Evolutionary conservation across 2,797 vertebrate species (phyloP), one percentile per base, ranked within the genome.

Genomic region (Danio aesculapii): DNA sequence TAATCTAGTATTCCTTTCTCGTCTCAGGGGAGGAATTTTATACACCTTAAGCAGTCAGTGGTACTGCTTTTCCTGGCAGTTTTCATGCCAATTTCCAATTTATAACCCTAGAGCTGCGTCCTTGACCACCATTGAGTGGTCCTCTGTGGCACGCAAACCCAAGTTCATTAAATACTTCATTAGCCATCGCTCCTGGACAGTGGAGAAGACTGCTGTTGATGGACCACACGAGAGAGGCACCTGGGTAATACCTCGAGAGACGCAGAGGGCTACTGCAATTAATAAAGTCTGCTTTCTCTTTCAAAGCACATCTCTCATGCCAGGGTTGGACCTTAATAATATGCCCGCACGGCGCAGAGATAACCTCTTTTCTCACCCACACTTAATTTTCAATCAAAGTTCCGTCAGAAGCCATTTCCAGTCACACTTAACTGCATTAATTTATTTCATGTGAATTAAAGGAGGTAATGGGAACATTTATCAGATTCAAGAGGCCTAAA

Each of bases 381-480:
- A 68, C 76, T 79, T 88, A 83, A 87, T 87, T 88, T 86, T 84
- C 86, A 88, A 88, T 89, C 88, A 85, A 78, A 74, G 76, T 79
- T 85, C 82, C 68, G 67, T 78, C 87, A 77, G 67, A 71, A 74
- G 71, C 77, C 81, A 77, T 85, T 85, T 81, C 79, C 82, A 62
- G 81, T 83, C 80, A 79, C 88, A 85, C 73, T 88, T 85, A 70
- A 88, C 62, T 76, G 79, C 72, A 41, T 83, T 84, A 72, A 87
- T 83, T 86, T 80, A 84, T 87, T 87, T 86, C 57, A 64, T 71
- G 47, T 68, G 77, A 80, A 81, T 83, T 84, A 84, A 82, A 80
- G 30, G 61, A 76, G 73, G 63, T 83, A 82, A 84, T 68, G 80
- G 76, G 82, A 79, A 74, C 70, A 85, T 87, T 87, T 75, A 84